phyloP scores from a whole-genome alignment of 2,113 vertebrate genomes.

The Talpa occidentalis region DNA sequence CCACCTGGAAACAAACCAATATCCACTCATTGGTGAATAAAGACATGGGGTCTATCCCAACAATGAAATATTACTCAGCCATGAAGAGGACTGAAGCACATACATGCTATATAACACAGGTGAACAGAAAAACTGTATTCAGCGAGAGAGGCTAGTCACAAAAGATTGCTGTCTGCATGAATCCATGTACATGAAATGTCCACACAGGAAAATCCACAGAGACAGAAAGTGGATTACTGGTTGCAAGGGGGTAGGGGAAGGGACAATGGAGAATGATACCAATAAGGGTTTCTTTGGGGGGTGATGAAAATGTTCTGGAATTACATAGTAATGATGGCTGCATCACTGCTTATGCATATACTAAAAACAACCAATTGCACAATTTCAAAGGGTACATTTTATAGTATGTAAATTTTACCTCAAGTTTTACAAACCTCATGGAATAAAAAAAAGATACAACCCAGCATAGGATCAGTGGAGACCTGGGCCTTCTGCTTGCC shows the following conservation, averaged over 20 bases:
- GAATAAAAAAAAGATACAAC: neutral
- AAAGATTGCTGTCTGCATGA: too few relatives aligned
- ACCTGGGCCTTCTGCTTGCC: rapidly evolving
- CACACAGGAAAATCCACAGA: neutral
- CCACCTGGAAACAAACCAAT: neutral
- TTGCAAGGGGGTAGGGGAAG: rapidly evolving
- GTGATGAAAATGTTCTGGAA: neutral
- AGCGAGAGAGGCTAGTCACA: too few relatives aligned
- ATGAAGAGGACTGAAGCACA: too few relatives aligned
- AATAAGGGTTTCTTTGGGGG: too few relatives aligned
- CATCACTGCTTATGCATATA: neutral
- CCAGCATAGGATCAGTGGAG: neutral
- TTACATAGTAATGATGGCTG: neutral
- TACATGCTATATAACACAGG: too few relatives aligned
- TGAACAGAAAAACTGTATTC: too few relatives aligned
- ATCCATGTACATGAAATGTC: too few relatives aligned
- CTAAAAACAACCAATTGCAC: neutral
- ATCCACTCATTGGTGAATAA: neutral
- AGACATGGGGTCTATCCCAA: too few relatives aligned
- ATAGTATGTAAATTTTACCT: neutral
- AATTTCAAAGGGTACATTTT: neutral
- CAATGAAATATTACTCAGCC: too few relatives aligned
- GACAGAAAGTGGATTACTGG: rapidly evolving
- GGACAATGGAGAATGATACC: too few relatives aligned
- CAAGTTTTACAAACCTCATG: neutral